phyloP scores from a whole-genome alignment of 2,888 invertebrate species.

The Tipula confusa region DNA sequence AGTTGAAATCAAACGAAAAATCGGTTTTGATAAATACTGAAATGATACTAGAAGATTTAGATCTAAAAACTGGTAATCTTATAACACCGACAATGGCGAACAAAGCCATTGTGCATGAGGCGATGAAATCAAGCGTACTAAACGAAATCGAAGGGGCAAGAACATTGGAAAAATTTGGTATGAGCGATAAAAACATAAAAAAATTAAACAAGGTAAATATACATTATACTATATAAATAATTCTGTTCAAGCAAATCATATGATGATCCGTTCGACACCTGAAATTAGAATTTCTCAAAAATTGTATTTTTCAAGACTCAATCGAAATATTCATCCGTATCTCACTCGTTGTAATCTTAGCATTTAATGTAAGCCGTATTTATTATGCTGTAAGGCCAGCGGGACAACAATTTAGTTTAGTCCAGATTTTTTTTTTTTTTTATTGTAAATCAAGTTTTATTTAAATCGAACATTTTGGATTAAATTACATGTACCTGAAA shows the following conservation, averaged over 20 bases:
- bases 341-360: conserved; percentile 51
- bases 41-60: not conserved
- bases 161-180: conserved; percentile 37
- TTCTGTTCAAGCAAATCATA: conserved; percentile 14
- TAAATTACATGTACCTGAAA: conserved; percentile 35
- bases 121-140: conserved; percentile 58
- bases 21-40: conserved; percentile 34
- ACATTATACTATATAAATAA: not conserved
- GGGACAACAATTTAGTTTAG: conserved; percentile 42
- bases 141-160: conserved; percentile 59
- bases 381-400: conserved; percentile 49
- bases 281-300: conserved; percentile 38
- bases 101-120: conserved; percentile 38
- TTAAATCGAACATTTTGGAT: conserved; percentile 32
- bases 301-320: conserved; percentile 41
- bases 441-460: not conserved
- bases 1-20: not conserved
- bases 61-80: conserved; percentile 35
- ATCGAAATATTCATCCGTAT: conserved; percentile 36
- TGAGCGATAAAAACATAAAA: conserved; percentile 21
- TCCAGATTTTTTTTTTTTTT: not conserved
- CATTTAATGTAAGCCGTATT: conserved; percentile 39
- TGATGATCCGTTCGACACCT: conserved; percentile 51
- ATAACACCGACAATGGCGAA: conserved; percentile 35
- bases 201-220: conserved; percentile 42